phyloP scores from a whole-genome alignment of 2,888 invertebrate genomes.

The Trachelus troglodyta region DNA sequence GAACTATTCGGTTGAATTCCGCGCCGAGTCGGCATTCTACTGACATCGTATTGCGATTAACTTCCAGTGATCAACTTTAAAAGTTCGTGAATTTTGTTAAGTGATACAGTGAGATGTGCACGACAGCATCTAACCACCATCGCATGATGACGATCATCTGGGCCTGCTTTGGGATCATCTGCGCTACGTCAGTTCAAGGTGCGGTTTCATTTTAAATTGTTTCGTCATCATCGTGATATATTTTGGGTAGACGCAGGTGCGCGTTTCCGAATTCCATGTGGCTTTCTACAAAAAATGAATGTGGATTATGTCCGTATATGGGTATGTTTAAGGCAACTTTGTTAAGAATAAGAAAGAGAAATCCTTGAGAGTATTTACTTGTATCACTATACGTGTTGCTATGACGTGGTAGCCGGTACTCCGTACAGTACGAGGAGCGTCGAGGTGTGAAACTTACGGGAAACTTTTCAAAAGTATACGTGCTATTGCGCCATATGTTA shows the following conservation, averaged over 20 bases:
- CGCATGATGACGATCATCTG: slow-evolving; percentile 41
- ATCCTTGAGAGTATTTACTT: neutral
- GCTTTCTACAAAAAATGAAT: neutral
- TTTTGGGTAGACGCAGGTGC: neutral
- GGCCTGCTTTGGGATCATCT: slow-evolving; percentile 48
- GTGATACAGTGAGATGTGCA: slow-evolving; percentile 23
- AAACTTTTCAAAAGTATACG: neutral
- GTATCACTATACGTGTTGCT: neutral
- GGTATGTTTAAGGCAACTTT: neutral
- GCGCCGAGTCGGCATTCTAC: slow-evolving; percentile 19
- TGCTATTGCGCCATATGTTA: neutral
- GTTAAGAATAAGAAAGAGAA: neutral
- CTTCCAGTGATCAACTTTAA: slow-evolving; percentile 1
- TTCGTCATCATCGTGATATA: neutral
- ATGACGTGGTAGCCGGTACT: neutral
- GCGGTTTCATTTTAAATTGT: slow-evolving; percentile 22
- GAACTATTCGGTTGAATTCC: slow-evolving; percentile 53
- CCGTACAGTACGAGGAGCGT: neutral
- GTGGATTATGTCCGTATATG: neutral
- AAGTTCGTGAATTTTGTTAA: neutral
- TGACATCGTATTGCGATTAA: slow-evolving; percentile 7
- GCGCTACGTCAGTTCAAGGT: slow-evolving; percentile 49
- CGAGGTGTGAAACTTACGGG: neutral
- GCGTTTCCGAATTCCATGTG: neutral
- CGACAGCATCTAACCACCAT: slow-evolving; percentile 21